Base-by-base conservation (phyloP, 2,888 invertebrate species). In the Acanthosepion esculentum region DNA sequence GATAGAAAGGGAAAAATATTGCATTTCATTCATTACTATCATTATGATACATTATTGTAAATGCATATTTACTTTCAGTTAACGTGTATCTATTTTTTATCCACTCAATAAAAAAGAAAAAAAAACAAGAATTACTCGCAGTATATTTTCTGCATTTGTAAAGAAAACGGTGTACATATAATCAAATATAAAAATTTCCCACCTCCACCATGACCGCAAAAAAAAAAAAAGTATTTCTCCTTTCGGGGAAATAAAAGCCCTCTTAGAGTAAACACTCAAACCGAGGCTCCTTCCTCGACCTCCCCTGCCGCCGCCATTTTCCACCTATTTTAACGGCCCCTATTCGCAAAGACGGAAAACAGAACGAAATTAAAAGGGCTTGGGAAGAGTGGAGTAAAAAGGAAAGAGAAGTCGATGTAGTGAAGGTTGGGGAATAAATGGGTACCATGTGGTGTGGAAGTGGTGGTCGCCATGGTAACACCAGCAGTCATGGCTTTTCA, bases 301-400 rank as follows among this genome's bases (percentile, higher is more conserved):
- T 29, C 10, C 8, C n/a, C 29, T 8, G 1, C 8, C 29, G 26
- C 6, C 78, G 78, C n/a, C 78, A 78, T 78, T 78, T 78, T 78
- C 78, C 78, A 78, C 78, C 78, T 78, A 29, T 78, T 78, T 78
- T n/a, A n/a, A 78, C 78, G n/a, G n/a, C 78, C 78, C 78, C 78
- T n/a, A n/a, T n/a, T 78, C 41, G n/a, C n/a, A n/a, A 78, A n/a
- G 78, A n/a, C 78, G 78, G 78, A 78, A 78, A 78, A 78, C 78
- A 78, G 78, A n/a, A 78, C 78, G 29, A 78, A 78, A 78, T 78
- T 78, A 78, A 78, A 78, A 78, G n/a, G n/a, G 29, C 2, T 29
- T 10, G n/a, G n/a, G n/a, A 15, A 12, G n/a, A 78, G 78, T 41
- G 41, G 15, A n/a, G 12, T 78, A n/a, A 10, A 15, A 10, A n/a